A percentile compares a stretch with the other conserved stretches of the same genome.
Conservation (phyloP, 2,888 invertebrate species). For the Cartodere bifasciata region DNA sequence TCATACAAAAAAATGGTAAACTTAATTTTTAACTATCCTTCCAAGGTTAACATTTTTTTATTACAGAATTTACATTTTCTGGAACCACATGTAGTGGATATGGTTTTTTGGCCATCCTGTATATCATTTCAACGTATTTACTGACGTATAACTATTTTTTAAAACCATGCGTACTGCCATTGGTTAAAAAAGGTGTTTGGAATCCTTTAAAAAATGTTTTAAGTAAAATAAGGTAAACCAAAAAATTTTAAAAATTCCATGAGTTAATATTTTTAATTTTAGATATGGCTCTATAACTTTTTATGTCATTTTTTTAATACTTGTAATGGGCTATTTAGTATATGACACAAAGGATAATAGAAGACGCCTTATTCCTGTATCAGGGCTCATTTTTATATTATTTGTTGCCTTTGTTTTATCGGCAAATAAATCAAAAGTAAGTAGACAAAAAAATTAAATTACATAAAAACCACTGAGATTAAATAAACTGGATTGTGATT, state of each 20-base stretch:
- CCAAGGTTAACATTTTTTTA: no score
- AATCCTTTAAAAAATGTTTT: constrained; percentile 21
- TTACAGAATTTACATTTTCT: constrained; percentile 12
- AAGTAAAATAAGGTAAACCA: constrained; percentile 15
- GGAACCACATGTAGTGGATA: constrained; percentile 49
- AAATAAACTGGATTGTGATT: constrained; percentile 6
- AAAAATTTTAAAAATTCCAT: constrained; percentile 21
- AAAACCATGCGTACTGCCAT: constrained; percentile 41
- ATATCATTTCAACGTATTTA: constrained; percentile 45
- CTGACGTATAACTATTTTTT: constrained; percentile 50
- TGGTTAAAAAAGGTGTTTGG: constrained; percentile 33
- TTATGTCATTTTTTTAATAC: constrained; percentile 35
- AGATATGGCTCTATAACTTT: constrained; percentile 40
- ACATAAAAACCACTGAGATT: not conserved
- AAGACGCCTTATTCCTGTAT: constrained; percentile 52
- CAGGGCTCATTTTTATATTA: constrained; percentile 53
- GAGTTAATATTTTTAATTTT: constrained; percentile 13
- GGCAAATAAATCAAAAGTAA: constrained; percentile 41
- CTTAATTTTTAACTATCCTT: no score
- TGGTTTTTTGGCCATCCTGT: constrained; percentile 55
- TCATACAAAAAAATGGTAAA: no score
- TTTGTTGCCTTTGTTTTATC: constrained; percentile 51
- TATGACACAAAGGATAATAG: constrained; percentile 47
- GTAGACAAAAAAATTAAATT: constrained; percentile 13
- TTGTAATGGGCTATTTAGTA: constrained; percentile 45